phyloP scores from a whole-genome alignment of 2,797 vertebrate genomes.

The Lophotriccus pileatus region DNA sequence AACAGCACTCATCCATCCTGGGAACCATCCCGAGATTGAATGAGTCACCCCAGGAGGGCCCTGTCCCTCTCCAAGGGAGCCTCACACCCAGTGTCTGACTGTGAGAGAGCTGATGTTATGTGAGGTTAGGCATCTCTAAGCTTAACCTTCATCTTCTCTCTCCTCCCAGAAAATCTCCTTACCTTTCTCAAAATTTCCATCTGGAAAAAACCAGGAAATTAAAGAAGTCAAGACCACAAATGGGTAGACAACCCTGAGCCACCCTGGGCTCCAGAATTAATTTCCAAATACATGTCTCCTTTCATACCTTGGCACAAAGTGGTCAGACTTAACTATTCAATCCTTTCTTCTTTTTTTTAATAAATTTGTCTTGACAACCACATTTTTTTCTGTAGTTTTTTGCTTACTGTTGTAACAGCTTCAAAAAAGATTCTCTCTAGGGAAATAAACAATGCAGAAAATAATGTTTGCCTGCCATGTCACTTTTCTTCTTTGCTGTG shows the following conservation, averaged over 20 bases:
- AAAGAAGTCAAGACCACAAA: not conserved
- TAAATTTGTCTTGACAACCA: not conserved
- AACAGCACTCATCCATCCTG: not conserved
- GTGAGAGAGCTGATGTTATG: not conserved
- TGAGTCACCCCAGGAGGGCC: not conserved
- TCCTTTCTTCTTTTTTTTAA: not conserved
- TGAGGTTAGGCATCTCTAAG: not conserved
- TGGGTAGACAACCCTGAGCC: not conserved
- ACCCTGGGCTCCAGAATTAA: not conserved
- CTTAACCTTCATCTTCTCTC: not conserved
- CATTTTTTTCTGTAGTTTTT: not conserved
- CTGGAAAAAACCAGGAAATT: not conserved
- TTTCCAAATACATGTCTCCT: not conserved
- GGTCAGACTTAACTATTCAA: not conserved
- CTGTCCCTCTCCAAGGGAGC: not conserved
- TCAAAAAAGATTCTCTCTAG: not conserved
- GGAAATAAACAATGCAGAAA: not conserved
- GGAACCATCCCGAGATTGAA: not conserved
- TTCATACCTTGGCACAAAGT: not conserved
- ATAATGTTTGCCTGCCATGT: not conserved
- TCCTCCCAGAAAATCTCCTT: not conserved
- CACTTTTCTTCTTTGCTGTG: not conserved
- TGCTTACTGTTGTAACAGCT: not conserved
- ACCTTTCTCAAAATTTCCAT: not conserved
- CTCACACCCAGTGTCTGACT: not conserved